Percentiles rank a stretch among this genome's conserved stretches.
Conservation (phyloP, 2,888 invertebrate species). For the Apocheima hispidaria region DNA sequence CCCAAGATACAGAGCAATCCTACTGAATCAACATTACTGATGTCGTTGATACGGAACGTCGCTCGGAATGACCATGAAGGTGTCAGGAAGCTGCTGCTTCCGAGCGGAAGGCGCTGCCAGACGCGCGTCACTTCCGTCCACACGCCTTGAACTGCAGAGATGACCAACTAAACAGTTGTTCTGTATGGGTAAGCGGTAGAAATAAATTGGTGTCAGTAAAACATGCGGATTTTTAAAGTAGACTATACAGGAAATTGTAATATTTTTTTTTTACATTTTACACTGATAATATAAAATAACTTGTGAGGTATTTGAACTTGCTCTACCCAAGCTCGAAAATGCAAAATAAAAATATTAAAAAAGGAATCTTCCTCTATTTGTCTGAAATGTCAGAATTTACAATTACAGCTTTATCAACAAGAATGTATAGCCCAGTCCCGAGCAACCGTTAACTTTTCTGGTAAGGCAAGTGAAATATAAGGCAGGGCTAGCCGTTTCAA, state of each 20-base stretch:
- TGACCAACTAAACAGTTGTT: slow-evolving; percentile 32
- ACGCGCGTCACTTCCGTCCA: slow-evolving; percentile 69
- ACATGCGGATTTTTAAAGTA: slow-evolving; percentile 15
- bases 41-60: slow-evolving; percentile 52
- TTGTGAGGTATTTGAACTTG: neutral
- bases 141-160: slow-evolving; percentile 36
- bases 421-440: slow-evolving; percentile 46
- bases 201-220: slow-evolving; percentile 35
- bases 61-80: slow-evolving; percentile 62
- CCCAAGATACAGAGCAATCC: slow-evolving; percentile 10
- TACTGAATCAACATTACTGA: slow-evolving; percentile 32
- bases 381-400: slow-evolving; percentile 29
- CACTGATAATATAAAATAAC: neutral
- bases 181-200: slow-evolving; percentile 7
- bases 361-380: slow-evolving; percentile 18
- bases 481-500: slow-evolving; percentile 61
- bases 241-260: neutral
- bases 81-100: slow-evolving; percentile 73
- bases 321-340: neutral
- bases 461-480: slow-evolving; percentile 58
- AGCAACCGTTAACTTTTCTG: slow-evolving; percentile 57
- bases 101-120: slow-evolving; percentile 73
- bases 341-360: neutral
- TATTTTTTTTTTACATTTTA: no score
- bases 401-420: slow-evolving; percentile 43